Evolutionary conservation across 2,113 vertebrate species (phyloP).

Genomic region (Pterocles gutturalis): DNA sequence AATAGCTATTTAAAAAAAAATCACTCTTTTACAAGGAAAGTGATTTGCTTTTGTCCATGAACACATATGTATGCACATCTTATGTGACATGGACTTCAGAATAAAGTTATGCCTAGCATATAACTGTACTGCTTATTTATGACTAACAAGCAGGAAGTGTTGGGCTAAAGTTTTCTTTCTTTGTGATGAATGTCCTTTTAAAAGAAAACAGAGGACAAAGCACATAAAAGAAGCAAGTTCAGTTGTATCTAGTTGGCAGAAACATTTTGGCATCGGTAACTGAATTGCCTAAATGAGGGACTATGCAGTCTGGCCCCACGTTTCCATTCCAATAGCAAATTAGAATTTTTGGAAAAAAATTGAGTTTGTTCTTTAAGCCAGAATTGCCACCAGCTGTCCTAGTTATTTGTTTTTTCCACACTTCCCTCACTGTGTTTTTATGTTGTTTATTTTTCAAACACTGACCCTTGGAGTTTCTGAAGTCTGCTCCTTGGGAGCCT

Average conservation of each 20-base stretch:
- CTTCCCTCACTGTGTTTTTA: background rate
- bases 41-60: background rate
- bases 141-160: background rate
- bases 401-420: background rate
- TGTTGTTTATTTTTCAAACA: background rate
- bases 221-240: background rate
- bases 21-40: background rate
- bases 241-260: background rate
- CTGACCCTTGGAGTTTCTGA: background rate
- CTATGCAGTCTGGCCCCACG: background rate
- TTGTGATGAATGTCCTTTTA: background rate
- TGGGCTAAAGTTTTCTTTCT: background rate
- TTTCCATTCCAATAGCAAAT: background rate
- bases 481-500: background rate
- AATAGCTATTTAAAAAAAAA: background rate
- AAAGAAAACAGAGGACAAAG: background rate
- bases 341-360: background rate
- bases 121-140: background rate
- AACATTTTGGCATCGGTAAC: background rate
- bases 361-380: background rate
- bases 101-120: background rate
- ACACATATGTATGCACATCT: background rate
- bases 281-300: background rate
- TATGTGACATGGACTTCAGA: background rate
- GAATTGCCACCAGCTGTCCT: background rate